Percentiles rank a stretch among this genome's conserved stretches.
phyloP scores from a whole-genome alignment of 2,797 vertebrate genomes.

The Hydrolagus colliei region DNA sequence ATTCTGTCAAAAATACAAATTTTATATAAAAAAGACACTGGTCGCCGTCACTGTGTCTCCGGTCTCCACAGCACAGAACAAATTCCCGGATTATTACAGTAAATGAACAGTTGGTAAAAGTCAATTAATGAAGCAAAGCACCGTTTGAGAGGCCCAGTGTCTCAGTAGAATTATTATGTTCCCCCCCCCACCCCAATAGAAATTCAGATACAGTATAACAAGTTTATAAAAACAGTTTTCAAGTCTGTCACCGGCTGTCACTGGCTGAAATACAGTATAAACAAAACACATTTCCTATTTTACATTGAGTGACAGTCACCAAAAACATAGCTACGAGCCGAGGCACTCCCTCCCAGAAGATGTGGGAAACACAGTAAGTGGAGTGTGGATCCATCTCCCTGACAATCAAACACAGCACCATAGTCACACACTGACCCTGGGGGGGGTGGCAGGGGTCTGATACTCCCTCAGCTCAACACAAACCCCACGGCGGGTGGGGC shows the following conservation, averaged over 20 bases:
- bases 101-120: slow-evolving; percentile 8
- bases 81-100: neutral
- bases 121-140: too few species aligned
- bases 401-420: too few species aligned
- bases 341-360: too few species aligned
- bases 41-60: too few species aligned
- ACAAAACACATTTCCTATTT: slow-evolving; percentile 51
- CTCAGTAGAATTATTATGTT: slow-evolving; percentile 29
- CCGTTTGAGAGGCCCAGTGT: slow-evolving; percentile 9
- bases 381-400: too few species aligned
- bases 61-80: too few species aligned
- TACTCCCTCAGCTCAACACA: too few species aligned
- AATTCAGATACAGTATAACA: slow-evolving; percentile 30
- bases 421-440: too few species aligned
- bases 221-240: slow-evolving; percentile 50
- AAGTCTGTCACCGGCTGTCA: slow-evolving; percentile 66
- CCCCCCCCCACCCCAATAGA: slow-evolving; percentile 9
- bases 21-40: neutral
- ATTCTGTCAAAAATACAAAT: slow-evolving; percentile 38
- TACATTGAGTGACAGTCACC: slow-evolving; percentile 57
- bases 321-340: slow-evolving; percentile 38
- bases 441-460: too few species aligned
- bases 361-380: too few species aligned
- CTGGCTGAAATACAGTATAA: slow-evolving; percentile 63
- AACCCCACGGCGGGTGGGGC: too few species aligned